A percentile compares a stretch with the other conserved stretches of the same genome.
These are phyloP conservation scores for Spinus olivaceus DNA, from an alignment of 2,797 vertebrate genomes.

Conservation along the genomic window DNA sequence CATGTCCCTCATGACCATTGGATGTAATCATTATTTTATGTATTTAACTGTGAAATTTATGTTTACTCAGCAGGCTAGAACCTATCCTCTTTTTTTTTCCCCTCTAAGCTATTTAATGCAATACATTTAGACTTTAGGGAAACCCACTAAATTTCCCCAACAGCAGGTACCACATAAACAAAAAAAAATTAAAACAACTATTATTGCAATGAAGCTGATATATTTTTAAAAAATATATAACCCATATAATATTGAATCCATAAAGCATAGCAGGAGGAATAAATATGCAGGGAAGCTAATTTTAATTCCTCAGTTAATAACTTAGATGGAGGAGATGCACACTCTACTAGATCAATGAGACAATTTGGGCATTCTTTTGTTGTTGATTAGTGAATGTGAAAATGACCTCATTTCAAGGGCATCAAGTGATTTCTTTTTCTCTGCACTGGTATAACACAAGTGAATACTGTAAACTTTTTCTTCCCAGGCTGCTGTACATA, in stretches of 20 bases:
- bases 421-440: conserved; percentile 4
- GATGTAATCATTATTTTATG: conserved; percentile 85
- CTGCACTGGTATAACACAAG: neutral
- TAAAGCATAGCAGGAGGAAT: conserved; percentile 48
- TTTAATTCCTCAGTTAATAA: conserved; percentile 67
- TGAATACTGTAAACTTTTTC: neutral
- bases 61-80: conserved; percentile 74
- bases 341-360: conserved; percentile 53
- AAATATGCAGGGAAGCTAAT: conserved; percentile 26
- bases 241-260: conserved; percentile 44
- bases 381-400: conserved; percentile 71
- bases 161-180: conserved; percentile 56
- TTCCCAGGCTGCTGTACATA: neutral
- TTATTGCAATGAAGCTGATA: conserved; percentile 33
- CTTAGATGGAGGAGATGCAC: conserved; percentile 1
- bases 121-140: conserved; percentile 53
- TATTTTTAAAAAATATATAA: conserved; percentile 13
- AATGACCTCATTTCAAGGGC: conserved; percentile 67
- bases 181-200: conserved; percentile 20
- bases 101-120: conserved; percentile 52
- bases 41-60: conserved; percentile 88
- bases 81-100: neutral
- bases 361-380: conserved; percentile 65
- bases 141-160: conserved; percentile 46
- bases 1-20: conserved; percentile 83